Conservation (phyloP, 2,797 vertebrate species). For the Margarornis squamiger region DNA sequence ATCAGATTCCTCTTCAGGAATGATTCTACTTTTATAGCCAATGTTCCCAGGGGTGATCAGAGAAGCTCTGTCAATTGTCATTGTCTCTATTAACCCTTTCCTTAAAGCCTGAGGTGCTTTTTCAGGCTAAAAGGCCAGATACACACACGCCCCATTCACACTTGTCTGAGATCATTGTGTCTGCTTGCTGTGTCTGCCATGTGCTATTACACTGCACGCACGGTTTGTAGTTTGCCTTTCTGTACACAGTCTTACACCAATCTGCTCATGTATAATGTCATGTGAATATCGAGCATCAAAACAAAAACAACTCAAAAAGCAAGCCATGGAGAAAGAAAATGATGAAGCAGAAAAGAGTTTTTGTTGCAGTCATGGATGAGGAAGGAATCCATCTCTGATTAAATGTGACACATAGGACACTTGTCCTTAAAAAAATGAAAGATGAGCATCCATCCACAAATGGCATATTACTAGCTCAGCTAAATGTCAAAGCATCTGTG, state of each 20-base stretch:
- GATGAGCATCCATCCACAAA: conserved; percentile 11
- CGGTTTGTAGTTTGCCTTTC: background rate
- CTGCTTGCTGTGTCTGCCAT: background rate
- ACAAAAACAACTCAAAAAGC: conserved; percentile 27
- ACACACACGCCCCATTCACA: background rate
- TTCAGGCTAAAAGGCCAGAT: background rate
- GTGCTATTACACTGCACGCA: background rate
- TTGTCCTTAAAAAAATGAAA: conserved; percentile 20
- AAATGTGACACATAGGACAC: background rate
- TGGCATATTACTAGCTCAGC: conserved; percentile 29
- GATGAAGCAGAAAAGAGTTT: background rate
- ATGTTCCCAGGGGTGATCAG: conserved; percentile 5
- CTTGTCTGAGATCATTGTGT: background rate
- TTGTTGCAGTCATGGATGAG: background rate
- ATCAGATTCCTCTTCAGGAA: conserved; percentile 55
- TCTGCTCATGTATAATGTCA: conserved; percentile 14
- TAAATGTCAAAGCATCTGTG: conserved; percentile 55
- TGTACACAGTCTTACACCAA: conserved; percentile 11
- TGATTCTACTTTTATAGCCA: conserved; percentile 8
- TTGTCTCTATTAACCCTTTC: conserved; percentile 21
- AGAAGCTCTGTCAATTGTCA: background rate
- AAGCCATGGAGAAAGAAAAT: conserved; percentile 12
- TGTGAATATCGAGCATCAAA: conserved; percentile 11
- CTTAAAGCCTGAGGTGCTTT: background rate
- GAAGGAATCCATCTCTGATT: conserved; percentile 12